Percentiles rank a stretch among this genome's conserved stretches.
phyloP scores from a whole-genome alignment of 2,888 invertebrate genomes.

The Spilosoma lubricipeda region DNA sequence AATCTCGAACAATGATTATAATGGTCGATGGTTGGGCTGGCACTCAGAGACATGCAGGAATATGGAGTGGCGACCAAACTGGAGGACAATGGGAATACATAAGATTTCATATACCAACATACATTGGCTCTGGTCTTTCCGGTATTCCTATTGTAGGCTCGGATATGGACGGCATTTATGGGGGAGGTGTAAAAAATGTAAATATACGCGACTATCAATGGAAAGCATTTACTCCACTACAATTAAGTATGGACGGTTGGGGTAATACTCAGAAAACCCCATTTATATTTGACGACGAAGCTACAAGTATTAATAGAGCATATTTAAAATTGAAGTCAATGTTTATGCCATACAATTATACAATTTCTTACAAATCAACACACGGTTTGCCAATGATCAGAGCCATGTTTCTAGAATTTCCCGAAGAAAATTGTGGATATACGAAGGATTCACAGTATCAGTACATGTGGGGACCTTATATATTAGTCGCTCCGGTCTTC shows the following conservation, averaged over 20 bases:
- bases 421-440: conserved; percentile 63
- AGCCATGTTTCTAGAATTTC: conserved; percentile 80
- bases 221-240: conserved; percentile 81
- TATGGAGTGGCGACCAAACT: conserved; percentile 80
- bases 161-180: conserved; percentile 81
- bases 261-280: conserved; percentile 75
- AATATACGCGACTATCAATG: conserved; percentile 81
- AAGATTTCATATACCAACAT: conserved; percentile 81
- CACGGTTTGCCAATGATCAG: conserved; percentile 76
- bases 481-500: conserved; percentile 79
- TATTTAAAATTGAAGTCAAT: conserved; percentile 80
- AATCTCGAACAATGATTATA: conserved; percentile 70
- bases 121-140: conserved; percentile 78
- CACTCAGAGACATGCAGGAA: conserved; percentile 76
- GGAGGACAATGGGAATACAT: conserved; percentile 83
- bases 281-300: conserved; percentile 72
- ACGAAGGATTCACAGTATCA: conserved; percentile 79
- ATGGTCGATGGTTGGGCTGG: conserved; percentile 83
- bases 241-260: conserved; percentile 83
- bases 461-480: conserved; percentile 81
- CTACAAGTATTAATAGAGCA: conserved; percentile 73
- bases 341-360: conserved; percentile 79
- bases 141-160: conserved; percentile 78
- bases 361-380: conserved; percentile 69
- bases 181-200: conserved; percentile 67